Evolutionary conservation across 2,113 vertebrate genomes (phyloP).

Genomic region (Fregata magnificens): DNA sequence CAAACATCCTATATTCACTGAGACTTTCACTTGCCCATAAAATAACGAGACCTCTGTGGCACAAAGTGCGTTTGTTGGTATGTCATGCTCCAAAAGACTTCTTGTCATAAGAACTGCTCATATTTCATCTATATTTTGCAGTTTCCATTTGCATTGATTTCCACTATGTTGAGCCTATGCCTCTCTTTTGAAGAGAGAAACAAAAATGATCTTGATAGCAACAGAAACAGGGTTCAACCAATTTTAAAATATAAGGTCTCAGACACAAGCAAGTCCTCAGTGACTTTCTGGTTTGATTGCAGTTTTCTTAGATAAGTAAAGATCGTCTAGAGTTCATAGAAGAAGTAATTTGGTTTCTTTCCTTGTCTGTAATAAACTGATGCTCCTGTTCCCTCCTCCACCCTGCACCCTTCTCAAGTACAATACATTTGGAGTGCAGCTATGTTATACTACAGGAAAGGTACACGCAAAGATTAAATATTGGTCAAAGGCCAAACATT

Average conservation of each 20-base stretch:
- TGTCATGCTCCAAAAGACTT: background rate
- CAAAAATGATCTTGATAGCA: background rate
- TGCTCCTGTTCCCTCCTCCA: background rate
- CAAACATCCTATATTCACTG: background rate
- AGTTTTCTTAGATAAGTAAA: background rate
- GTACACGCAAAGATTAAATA: background rate
- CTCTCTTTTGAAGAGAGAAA: background rate
- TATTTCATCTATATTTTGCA: background rate
- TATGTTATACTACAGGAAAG: background rate
- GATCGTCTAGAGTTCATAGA: background rate
- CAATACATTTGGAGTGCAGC: background rate
- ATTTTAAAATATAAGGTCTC: background rate
- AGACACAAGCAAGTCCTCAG: background rate
- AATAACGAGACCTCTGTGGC: background rate
- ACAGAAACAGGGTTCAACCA: background rate
- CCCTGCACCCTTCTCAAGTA: background rate
- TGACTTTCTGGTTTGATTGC: background rate
- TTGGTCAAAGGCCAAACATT: background rate
- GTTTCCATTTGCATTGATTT: background rate
- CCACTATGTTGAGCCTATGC: background rate
- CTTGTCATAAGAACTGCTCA: background rate
- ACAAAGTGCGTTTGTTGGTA: background rate
- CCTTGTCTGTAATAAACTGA: background rate
- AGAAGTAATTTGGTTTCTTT: background rate
- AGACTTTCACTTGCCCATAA: background rate